phyloP scores from a whole-genome alignment of 35 echinoderm and acorn worm genomes.

The Apostichopus japonicus region DNA sequence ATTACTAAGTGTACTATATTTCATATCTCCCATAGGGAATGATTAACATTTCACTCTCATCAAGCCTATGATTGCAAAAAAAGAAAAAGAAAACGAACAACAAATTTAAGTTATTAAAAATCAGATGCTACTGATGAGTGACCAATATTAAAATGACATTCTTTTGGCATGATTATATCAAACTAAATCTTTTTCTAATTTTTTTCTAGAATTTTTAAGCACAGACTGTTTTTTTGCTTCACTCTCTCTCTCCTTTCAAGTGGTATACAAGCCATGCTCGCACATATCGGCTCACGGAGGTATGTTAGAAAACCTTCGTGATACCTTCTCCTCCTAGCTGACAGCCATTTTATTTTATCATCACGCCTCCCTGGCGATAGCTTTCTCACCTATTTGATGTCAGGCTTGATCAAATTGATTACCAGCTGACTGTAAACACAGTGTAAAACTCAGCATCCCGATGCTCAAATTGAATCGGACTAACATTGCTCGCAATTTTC shows the following conservation, averaged over 20 bases:
- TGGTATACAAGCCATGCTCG: neutral
- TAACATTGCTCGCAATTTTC: slow-evolving; percentile 9
- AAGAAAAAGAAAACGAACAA: too few species aligned
- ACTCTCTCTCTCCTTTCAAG: neutral
- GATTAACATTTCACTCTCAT: too few species aligned
- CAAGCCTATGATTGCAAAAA: too few species aligned
- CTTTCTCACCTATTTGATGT: neutral
- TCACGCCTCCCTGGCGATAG: neutral
- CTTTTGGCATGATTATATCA: too few species aligned
- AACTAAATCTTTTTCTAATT: too few species aligned
- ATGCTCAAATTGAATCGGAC: neutral
- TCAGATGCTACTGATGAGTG: too few species aligned
- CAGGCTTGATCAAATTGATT: slow-evolving; percentile 1
- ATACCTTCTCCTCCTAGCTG: neutral
- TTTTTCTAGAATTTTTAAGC: too few species aligned
- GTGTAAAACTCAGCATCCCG: neutral
- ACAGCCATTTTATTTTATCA: neutral
- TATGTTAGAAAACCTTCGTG: neutral
- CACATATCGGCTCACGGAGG: neutral
- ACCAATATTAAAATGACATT: too few species aligned
- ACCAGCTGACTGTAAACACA: slow-evolving; percentile 4
- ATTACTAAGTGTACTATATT: too few species aligned
- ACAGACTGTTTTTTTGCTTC: neutral
- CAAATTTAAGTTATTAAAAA: too few species aligned
- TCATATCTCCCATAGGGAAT: too few species aligned